These are phyloP conservation scores for Luperina nickerlii DNA, from an alignment of 2,888 invertebrate species.

Conservation along the genomic window DNA sequence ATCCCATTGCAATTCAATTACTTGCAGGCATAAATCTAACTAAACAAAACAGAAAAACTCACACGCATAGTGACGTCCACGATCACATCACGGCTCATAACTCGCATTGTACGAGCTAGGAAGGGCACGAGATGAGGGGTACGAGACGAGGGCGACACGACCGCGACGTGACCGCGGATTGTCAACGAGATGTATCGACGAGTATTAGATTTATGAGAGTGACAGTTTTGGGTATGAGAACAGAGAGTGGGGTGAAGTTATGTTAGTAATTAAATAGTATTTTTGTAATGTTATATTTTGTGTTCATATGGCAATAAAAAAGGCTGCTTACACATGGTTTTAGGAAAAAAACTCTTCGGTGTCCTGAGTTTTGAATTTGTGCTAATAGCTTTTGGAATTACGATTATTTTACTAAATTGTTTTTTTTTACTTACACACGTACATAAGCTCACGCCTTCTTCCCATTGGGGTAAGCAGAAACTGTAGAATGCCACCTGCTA, in stretches of 20 bases:
- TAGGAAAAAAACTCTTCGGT: background rate
- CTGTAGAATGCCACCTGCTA: background rate
- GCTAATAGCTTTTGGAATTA: background rate
- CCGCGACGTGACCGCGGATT: slow-evolving; percentile 63
- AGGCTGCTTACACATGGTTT: background rate
- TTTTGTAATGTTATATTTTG: background rate
- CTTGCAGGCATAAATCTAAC: slow-evolving; percentile 41
- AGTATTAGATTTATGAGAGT: slow-evolving; percentile 59
- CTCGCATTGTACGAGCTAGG: slow-evolving; percentile 57
- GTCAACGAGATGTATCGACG: slow-evolving; percentile 65
- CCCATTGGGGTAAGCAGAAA: background rate
- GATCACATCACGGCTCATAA: slow-evolving; percentile 65
- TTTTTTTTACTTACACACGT: background rate
- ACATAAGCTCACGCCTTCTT: background rate
- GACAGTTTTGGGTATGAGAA: slow-evolving; percentile 36
- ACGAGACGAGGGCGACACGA: slow-evolving; percentile 49
- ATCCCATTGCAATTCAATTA: slow-evolving; percentile 43
- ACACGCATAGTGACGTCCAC: slow-evolving; percentile 46
- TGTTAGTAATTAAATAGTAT: background rate
- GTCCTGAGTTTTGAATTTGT: background rate
- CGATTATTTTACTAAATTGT: background rate
- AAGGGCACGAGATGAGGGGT: slow-evolving; percentile 35
- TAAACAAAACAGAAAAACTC: slow-evolving; percentile 43
- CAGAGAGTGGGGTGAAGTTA: slow-evolving; percentile 19
- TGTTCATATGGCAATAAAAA: background rate